Percentiles rank a stretch among this genome's conserved stretches.
Evolutionary conservation across 2,797 vertebrate genomes (phyloP).

Genomic region (Sarcophilus harrisii): DNA sequence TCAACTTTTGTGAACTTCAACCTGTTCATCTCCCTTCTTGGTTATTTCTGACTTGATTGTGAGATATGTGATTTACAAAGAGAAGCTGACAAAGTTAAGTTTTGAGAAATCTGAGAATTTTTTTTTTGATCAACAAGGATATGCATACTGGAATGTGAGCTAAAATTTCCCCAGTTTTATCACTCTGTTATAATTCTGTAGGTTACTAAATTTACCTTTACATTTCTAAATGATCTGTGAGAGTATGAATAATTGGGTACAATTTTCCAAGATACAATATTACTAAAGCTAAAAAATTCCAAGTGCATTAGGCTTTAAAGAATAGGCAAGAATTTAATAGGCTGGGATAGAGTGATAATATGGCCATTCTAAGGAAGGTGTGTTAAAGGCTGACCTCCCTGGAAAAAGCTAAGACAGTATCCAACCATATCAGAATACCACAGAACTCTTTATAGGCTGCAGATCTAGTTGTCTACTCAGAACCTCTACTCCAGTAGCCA

Average conservation of each 20-base stretch:
- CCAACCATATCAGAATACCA: neutral
- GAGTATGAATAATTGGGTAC: neutral
- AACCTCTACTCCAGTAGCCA: neutral
- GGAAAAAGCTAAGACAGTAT: neutral
- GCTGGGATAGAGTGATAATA: neutral
- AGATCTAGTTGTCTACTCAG: neutral
- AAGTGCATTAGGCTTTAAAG: neutral
- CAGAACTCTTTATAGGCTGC: neutral
- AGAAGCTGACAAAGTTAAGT: neutral
- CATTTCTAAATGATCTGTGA: neutral
- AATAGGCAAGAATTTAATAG: neutral
- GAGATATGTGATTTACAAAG: neutral
- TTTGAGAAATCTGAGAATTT: neutral
- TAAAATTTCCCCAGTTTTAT: neutral
- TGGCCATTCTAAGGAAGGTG: neutral
- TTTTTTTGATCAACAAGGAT: neutral
- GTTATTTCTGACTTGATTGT: neutral
- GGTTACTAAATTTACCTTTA: neutral
- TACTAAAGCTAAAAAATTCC: neutral
- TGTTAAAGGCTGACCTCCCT: neutral
- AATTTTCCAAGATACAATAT: neutral
- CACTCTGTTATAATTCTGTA: neutral
- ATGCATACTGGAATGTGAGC: neutral
- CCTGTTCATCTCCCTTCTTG: neutral
- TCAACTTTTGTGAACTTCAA: no score